Base-by-base conservation (phyloP, 2,888 invertebrate genomes). In the Ypsolopha sequella region DNA sequence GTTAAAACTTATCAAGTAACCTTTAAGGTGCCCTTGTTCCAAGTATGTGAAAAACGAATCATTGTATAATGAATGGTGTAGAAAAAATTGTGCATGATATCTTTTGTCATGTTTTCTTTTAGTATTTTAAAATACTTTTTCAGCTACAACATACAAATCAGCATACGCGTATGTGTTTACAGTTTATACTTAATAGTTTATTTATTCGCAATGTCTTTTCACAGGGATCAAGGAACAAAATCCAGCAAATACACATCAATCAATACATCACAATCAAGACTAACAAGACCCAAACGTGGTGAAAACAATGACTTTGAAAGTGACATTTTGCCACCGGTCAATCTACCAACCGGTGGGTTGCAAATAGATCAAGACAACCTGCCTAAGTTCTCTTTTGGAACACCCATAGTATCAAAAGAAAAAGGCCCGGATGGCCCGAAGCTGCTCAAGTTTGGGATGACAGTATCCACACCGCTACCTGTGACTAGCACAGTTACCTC, bases 321-420 rank as follows among this genome's bases (percentile, higher is more conserved):
- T 36, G 53, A 55, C 39, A 52, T 58, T 6, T 53, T 59, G 2
- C 55, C 62, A 6, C 66, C 70, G 11, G 58, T 77, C 1, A 62
- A 69, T 50, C 59, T 82, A 39, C 79, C 80, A 4, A 64, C 68
- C 34, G 74, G 62, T 4, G 63, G 64, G 14, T 61, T 81, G 53
- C 63, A 71, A 53, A 78, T 81, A 54, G 74, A 78, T 52, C 58
- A 69, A 54, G 62, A 76, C 48, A 75, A 78, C 52, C 61, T 81
- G 54, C 80, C 80, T 1, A 76, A 72, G 39, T 76, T 81, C 56
- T 63, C 70, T 6, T 73, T 76, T 50, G 63, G 41, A 11, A 13
- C 43, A 11, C n/a, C 11, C 11, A n/a, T 3, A 2, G 14, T 6
- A n/a, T 43, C 43, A 13, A 24, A 24, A 24, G 24, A 24, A 4